Base-by-base conservation (phyloP, 2,797 vertebrate genomes). In the Gastrophryne carolinensis region DNA sequence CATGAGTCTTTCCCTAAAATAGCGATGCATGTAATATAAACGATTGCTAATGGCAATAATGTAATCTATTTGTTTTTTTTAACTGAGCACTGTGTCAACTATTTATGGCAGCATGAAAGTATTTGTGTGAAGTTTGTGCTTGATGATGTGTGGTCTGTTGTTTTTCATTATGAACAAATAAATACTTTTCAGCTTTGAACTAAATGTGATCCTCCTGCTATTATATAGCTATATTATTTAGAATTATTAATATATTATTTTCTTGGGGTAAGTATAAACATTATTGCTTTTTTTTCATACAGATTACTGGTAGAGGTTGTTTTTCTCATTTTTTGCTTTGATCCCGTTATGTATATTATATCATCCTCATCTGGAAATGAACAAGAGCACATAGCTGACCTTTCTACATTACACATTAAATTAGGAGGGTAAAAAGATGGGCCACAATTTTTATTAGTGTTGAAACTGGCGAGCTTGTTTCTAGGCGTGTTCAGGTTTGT, bases 361-460 rank as follows among this genome's bases (percentile, higher is more conserved):
- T 64, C 64, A 77, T 77, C 65, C 13, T 77, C 67, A 65, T 78
- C 60, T 66, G 61, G 75, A 50, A 35, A 12, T 9, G 68, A 26
- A 41, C 61, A 72, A 49, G 50, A 71, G 50, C 52, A 78, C 68
- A 58, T 58, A 72, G 54, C 32, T 41, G 52, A 75, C 73, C 68
- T 68, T 54, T 54, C 64, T 26, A 72, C 21, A 32, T 66, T 72
- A 53, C 24, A 66, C 60, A 60, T 57, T 50, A 66, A 66, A 77
- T 77, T 65, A 64, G 35, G 21, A 57, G 37, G 37, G 47, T 4
- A 54, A 52, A 63, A 70, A 29, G 26, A 11, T 21, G 23, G 68
- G 75, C 68, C 75, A 72, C 68, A 68, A 61, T 72, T 76, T 78
- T 78, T 78, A 78, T 72, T 56, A 56, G 61, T 72, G 75, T 78